phyloP scores from a whole-genome alignment of 1,140 invertebrate species.

The Marisa cornuarietis region DNA sequence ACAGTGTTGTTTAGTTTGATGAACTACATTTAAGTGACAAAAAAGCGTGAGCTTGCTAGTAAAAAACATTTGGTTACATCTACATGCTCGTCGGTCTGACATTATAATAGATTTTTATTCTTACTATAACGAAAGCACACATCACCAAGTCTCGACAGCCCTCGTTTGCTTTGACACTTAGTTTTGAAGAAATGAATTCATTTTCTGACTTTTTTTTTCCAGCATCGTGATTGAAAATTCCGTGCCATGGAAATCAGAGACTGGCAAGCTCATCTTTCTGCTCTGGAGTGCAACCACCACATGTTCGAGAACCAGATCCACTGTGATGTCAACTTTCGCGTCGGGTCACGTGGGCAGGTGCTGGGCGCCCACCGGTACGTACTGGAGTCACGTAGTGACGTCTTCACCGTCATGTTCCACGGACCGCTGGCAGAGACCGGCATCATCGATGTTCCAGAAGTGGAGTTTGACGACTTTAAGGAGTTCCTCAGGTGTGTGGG shows the following conservation, averaged over 20 bases:
- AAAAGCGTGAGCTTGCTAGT: not conserved
- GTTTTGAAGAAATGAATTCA: not conserved
- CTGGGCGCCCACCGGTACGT: conserved; percentile 46
- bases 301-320: conserved; percentile 47
- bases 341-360: conserved; percentile 36
- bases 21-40: no score
- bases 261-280: conserved; percentile 21
- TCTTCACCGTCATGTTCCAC: conserved; percentile 50
- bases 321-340: conserved; percentile 47
- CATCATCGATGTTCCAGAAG: conserved; percentile 43
- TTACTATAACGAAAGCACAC: not conserved
- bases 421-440: conserved; percentile 40
- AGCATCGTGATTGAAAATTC: not conserved
- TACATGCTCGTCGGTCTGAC: not conserved
- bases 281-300: conserved; percentile 45
- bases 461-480: conserved; percentile 43
- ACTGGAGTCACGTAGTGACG: conserved; percentile 48
- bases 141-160: no score
- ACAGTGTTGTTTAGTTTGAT: no score
- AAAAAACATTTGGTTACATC: not conserved
- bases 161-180: not conserved
- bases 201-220: not conserved
- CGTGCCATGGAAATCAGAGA: conserved; percentile 4
- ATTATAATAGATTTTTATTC: not conserved
- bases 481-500: conserved; percentile 43